Evolutionary conservation across 1,140 invertebrate genomes (phyloP), one percentile per base, ranked within the genome.

Genomic region (Pissodes strobi): DNA sequence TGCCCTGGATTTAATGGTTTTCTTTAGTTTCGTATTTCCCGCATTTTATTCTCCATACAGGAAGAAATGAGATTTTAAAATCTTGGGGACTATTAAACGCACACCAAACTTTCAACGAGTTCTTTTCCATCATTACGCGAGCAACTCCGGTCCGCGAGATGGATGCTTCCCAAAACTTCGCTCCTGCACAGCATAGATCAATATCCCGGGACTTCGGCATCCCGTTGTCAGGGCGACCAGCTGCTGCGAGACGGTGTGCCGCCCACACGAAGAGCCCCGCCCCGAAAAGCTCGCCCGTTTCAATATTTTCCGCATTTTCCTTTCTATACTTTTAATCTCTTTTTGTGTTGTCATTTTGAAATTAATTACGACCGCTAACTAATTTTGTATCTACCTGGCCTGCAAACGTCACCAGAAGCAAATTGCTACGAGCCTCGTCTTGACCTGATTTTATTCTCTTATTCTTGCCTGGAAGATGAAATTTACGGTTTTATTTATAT

Each of bases 201-300:
- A 77, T 77, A 77, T 77, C 73, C 68, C 71, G 71, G 72, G 70
- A 71, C 72, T 69, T 66, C 64, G 69, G 64, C 43, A 53, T 56
- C 45, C 55, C 55, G 75, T 75, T 58, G 46, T 72, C 68, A 71
- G 69, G 69, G 67, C 68, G 53, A 77, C 76, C 72, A 77, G 76
- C 76, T 76, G 76, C 76, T 77, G 76, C 76, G 74, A 77, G 76
- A 76, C 74, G 66, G 74, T 72, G 74, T 75, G 76, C 70, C 76
- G 76, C 76, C 75, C 72, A 61, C 49, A 58, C 56, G 41, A 53
- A 56, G 65, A 69, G 60, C 64, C 71, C 48, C 63, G 18, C 56
- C 49, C 52, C 67, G 39, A n/a, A 45, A 45, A 13, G 15, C 55
- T 58, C 39, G 38, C 43, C 25, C 15, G 34, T 38, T 46, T 34